Conservation (phyloP, 2,888 invertebrate genomes). For the Hermodice carunculata region DNA sequence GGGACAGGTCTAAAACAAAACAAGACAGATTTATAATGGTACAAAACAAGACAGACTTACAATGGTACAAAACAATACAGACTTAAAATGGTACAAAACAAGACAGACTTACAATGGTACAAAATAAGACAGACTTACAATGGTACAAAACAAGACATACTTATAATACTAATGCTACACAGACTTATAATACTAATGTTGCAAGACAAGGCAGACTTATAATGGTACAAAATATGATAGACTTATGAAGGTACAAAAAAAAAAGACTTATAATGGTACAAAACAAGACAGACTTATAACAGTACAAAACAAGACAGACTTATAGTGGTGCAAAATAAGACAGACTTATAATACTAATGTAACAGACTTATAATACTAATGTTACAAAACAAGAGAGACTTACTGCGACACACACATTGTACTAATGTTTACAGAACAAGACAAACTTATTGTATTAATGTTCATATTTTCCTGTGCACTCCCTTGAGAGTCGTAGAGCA, state of each 20-base stretch:
- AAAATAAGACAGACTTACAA: too few relatives aligned
- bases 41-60: neutral
- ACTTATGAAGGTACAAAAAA: neutral
- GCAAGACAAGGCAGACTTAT: too few relatives aligned
- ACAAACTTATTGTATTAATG: too few relatives aligned
- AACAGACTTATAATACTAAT: too few relatives aligned
- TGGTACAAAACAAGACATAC: neutral
- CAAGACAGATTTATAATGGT: neutral
- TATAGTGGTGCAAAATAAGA: too few relatives aligned
- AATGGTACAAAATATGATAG: too few relatives aligned
- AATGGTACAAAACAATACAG: neutral
- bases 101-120: neutral
- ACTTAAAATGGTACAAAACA: neutral
- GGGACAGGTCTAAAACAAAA: slow-evolving; percentile 54
- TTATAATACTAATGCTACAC: too few relatives aligned
- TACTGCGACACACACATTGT: too few relatives aligned
- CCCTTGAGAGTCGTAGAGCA: too few relatives aligned
- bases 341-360: neutral
- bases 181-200: too few relatives aligned
- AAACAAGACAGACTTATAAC: neutral
- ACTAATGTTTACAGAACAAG: neutral
- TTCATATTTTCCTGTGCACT: too few relatives aligned
- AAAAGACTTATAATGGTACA: neutral
- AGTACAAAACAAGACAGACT: neutral
- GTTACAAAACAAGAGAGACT: too few relatives aligned